These are phyloP conservation scores for Pomacea maculata DNA, from an alignment of 1,140 invertebrate genomes.

Conservation along the genomic window DNA sequence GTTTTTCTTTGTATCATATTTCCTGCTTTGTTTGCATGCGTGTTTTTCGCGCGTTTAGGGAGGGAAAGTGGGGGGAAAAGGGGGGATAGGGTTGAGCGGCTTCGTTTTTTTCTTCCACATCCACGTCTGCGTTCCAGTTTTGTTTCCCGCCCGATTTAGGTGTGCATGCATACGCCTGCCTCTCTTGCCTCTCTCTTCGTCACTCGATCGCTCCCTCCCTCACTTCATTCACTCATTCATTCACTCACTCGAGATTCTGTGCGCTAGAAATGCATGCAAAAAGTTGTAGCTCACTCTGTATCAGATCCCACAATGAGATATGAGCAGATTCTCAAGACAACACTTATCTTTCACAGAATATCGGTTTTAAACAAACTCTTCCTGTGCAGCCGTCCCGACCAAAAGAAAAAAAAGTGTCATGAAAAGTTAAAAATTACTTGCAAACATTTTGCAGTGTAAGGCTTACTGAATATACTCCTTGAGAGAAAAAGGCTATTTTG, in stretches of 20 bases:
- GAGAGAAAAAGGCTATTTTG: no score
- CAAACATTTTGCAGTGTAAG: no score
- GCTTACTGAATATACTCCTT: no score
- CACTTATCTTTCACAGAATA: neutral
- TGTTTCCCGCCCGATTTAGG: neutral
- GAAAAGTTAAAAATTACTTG: no score
- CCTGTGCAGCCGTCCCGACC: neutral
- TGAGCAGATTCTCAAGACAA: neutral
- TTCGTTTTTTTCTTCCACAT: no score
- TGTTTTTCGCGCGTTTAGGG: neutral
- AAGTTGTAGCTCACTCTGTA: no score
- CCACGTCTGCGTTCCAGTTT: no score
- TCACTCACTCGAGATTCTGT: neutral
- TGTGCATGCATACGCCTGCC: neutral
- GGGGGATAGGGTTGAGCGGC: no score
- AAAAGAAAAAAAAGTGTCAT: neutral
- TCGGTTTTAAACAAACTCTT: neutral
- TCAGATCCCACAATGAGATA: neutral
- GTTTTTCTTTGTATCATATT: neutral
- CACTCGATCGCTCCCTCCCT: neutral
- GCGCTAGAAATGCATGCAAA: neutral
- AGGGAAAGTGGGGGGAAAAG: neutral
- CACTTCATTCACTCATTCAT: constrained; percentile 1
- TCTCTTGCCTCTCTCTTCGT: neutral
- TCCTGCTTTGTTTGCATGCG: neutral